These are phyloP conservation scores for Agrochola lota DNA, from an alignment of 2,888 invertebrate species.

Conservation along the genomic window DNA sequence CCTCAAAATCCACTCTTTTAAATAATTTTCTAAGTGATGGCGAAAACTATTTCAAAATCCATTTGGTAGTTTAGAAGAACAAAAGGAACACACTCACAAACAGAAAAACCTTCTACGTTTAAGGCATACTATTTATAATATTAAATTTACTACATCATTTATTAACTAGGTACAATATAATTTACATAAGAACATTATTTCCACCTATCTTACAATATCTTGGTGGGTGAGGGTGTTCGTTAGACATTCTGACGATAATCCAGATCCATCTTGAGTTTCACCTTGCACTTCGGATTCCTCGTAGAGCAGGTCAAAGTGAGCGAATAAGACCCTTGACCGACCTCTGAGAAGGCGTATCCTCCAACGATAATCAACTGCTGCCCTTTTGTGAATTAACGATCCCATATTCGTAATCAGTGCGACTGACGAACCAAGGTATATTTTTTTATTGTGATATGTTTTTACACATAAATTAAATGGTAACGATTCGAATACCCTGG, in stretches of 20 bases:
- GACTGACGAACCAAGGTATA: too few relatives aligned
- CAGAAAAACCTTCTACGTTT: not conserved
- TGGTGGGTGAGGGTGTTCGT: conserved; percentile 47
- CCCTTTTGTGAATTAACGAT: conserved; percentile 50
- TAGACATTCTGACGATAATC: conserved; percentile 21
- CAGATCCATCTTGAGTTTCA: conserved; percentile 45
- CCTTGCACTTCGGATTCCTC: conserved; percentile 58
- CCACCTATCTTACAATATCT: conserved; percentile 17
- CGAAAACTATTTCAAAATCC: not conserved
- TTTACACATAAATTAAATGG: not conserved
- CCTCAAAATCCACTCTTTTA: not conserved
- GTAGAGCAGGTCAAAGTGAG: conserved; percentile 61
- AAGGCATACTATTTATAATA: not conserved
- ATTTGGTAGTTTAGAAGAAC: not conserved
- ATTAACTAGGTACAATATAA: not conserved
- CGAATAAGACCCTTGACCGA: conserved; percentile 56
- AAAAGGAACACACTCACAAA: not conserved
- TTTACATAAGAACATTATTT: conserved; percentile 1
- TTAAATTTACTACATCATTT: not conserved
- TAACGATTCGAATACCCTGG: too few relatives aligned
- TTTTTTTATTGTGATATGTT: not conserved
- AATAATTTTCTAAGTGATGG: not conserved
- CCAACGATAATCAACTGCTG: conserved; percentile 66
- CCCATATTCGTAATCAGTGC: conserved; percentile 27
- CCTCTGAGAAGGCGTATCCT: conserved; percentile 69